Base-by-base conservation (phyloP, 2,113 vertebrate species). In the Eolophus roseicapilla region DNA sequence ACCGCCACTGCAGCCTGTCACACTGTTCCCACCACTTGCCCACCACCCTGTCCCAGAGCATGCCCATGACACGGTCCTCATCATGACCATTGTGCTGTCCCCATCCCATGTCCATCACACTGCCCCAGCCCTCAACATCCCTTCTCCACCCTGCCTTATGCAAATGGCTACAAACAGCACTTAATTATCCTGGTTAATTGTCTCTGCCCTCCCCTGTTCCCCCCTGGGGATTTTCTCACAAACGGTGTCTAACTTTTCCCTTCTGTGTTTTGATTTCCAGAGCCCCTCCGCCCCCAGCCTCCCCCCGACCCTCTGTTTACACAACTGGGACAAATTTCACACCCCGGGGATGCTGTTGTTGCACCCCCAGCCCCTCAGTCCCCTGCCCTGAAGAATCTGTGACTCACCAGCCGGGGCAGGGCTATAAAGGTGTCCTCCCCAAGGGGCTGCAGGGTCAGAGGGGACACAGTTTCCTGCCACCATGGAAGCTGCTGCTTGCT, bases 201-300 rank as follows among this genome's bases (percentile, higher is more conserved):
- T 71, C 60, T 93, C 75, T 88, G 73, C 80, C 74, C 80, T 92
- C 93, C 50, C 71, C 88, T 92, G 73, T 68, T 69, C 35, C 85
- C 91, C 71, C 98, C 86, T 93, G 93, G 60, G 94, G 93, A 60
- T 97, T 98, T 98, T 98, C 91, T 97, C 98, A 97, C 98, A 98
- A 98, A 98, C 96, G 97, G 98, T 98, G 98, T 98, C 97, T 87
- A 87, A 98, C 91, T 98, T 98, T 97, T 96, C 98, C 96, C 98
- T 98, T 98, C 88, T 83, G 94, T 99, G 98, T 98, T 98, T 98
- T 98, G 84, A 90, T 97, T 98, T 98, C 96, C 94, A 92, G 49
- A 85, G 78, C 97, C 93, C 90, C 93, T 97, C 97, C 6, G 4
- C 77, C 91, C 88, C 93, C 95, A 95, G 95, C 94, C 90, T 91